Base-by-base conservation (phyloP, 2,888 invertebrate genomes). In the Mythimna ferrago region DNA sequence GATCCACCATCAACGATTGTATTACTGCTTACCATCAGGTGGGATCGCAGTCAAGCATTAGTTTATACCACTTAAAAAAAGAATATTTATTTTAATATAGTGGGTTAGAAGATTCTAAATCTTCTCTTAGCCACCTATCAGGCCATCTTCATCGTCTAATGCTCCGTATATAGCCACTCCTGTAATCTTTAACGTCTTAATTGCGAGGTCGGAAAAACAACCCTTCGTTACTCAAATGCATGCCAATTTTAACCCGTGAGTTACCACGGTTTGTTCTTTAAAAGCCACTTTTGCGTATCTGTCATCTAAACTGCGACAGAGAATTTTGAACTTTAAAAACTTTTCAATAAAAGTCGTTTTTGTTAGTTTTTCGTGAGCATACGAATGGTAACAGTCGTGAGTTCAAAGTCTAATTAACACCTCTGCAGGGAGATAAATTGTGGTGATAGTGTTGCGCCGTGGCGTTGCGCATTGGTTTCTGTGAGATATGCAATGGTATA, bases 381-480 rank as follows among this genome's bases (percentile, higher is more conserved):
- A 89, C 86, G 90, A 91, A 92, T 92, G 91, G 92, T 90, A 91
- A 90, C 91, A 93, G 95, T 96, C 96, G 96, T 96, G 96, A 95
- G 95, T 93, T 92, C 93, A 90, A 92, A 92, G 90, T 92, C 94
- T 96, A 96, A 96, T 96, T 96, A 96, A 96, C 96, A 96, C 96
- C 94, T 95, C 89, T 86, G 90, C 90, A 90, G 90, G 89, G 88
- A 93, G 96, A 96, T 96, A 96, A 96, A 96, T 95, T 95, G 96
- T 89, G 87, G 62, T 78, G 96, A 96, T 96, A 93, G 89, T 89
- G 91, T 88, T 89, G 83, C 80, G 87, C 90, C 89, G 90, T 88
- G 90, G 90, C 88, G 86, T 92, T 91, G 88, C 89, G 73, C 88
- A 88, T 85, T 88, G 88, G 88, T 88, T 88, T 87, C 87, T 88